Evolutionary conservation across 2,888 invertebrate genomes (phyloP), one percentile per base, ranked within the genome.

Genomic region (Ochropleura plecta): DNA sequence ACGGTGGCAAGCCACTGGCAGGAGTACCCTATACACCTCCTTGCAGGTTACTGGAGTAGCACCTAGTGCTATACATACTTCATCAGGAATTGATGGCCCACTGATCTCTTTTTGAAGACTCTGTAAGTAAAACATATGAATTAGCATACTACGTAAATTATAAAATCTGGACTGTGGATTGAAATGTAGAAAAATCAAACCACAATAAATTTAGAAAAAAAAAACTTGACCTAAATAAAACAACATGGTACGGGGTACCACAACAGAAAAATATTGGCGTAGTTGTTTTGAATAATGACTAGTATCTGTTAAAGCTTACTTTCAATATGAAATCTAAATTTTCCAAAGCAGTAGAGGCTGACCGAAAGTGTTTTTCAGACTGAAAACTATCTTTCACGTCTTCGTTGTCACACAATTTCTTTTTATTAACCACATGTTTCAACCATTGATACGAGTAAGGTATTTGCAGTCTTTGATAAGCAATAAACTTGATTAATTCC

Each of bases 391-490:
- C 94, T 64, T 92, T 95, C 63, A 80, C 84, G 10, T 90, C 79
- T 16, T 84, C 86, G 60, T 91, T 88, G 73, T 91, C 89, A 70
- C 82, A 84, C 20, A 85, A 88, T 79, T 94, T 95, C 80, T 91
- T 95, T 71, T 92, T 95, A 66, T 87, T 95, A 51, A 97, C 91
- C 46, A 95, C 90, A 87, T 95, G 95, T 83, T 97, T 97, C 51
- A 97, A 84, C 95, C 96, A 96, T 79, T 95, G 95, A 81, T 96
- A 97, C 0, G 93, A 92, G 82, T 96, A 97, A 0, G 97, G 97
- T 88, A 96, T 96, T 91, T 96, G 97, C 59, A 97, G 91, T 89
- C 97, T 96, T 90, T 97, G 97, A 92, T 97, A 97, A 0, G 96
- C 92, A 62, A 97, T 91, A 84, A 96, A 96, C 90, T 97, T 97